Percentiles rank a stretch among this genome's conserved stretches.
phyloP scores from a whole-genome alignment of 2,888 invertebrate genomes.

The Crocallis elinguaria region DNA sequence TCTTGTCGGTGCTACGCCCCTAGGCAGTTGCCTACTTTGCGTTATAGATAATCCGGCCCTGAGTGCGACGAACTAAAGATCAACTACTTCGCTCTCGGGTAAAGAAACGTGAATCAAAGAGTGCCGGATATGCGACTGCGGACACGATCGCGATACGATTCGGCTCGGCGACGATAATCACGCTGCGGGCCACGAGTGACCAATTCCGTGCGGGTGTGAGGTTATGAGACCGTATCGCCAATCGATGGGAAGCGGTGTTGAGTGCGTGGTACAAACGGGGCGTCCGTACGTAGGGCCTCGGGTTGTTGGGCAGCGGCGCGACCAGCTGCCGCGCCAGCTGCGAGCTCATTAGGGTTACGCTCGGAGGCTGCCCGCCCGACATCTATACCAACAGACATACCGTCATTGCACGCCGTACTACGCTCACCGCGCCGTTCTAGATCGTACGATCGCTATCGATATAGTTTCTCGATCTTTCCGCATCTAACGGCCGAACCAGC shows the following conservation, averaged over 20 bases:
- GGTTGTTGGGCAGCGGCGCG: constrained; percentile 82
- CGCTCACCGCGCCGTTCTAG: no score
- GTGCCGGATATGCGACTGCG: neutral
- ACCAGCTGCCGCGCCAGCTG: constrained; percentile 86
- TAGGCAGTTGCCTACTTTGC: no score
- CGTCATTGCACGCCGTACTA: constrained; percentile 42
- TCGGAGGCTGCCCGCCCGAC: constrained; percentile 59
- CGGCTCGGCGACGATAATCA: constrained; percentile 9
- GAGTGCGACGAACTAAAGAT: no score
- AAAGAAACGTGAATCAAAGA: neutral
- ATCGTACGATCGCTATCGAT: no score
- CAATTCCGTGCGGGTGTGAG: constrained; percentile 52
- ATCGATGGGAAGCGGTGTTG: constrained; percentile 79
- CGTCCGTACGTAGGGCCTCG: constrained; percentile 83
- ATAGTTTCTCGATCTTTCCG: no score
- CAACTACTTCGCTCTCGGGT: neutral
- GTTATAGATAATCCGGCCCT: no score
- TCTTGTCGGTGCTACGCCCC: no score
- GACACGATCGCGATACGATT: constrained; percentile 19
- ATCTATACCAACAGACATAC: constrained; percentile 71
- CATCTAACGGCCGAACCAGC: no score
- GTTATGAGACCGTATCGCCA: constrained; percentile 56
- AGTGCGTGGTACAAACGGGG: constrained; percentile 84
- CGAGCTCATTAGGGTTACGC: constrained; percentile 82
- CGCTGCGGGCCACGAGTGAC: constrained; percentile 11